phyloP scores from a whole-genome alignment of 2,797 vertebrate genomes.

The Cyclura pinguis region DNA sequence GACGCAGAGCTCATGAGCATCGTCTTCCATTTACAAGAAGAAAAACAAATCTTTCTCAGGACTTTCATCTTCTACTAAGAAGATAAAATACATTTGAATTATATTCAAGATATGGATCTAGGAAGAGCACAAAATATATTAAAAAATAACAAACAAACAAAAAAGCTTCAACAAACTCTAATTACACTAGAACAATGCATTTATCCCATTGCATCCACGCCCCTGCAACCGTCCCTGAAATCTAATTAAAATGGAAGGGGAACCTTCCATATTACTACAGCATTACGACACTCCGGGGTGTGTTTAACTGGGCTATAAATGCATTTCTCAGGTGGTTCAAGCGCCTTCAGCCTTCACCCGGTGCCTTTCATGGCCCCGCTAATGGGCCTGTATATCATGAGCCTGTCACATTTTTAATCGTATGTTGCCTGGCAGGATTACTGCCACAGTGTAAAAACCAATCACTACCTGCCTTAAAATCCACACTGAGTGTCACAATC shows the following conservation, averaged over 20 bases:
- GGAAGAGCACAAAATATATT: not conserved
- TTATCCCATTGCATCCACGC: not conserved
- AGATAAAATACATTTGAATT: slow-evolving; percentile 1
- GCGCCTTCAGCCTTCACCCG: not conserved
- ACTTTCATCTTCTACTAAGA: rapidly evolving
- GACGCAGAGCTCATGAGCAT: not conserved
- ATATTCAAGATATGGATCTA: not conserved
- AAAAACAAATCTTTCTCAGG: not conserved
- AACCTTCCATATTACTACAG: not conserved
- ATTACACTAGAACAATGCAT: not conserved
- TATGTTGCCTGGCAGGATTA: slow-evolving; percentile 56
- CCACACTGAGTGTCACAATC: not conserved
- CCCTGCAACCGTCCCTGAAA: not conserved
- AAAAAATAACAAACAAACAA: not conserved
- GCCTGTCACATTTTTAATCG: slow-evolving; percentile 54
- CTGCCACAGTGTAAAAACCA: not conserved
- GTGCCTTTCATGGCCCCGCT: not conserved
- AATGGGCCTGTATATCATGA: slow-evolving; percentile 33
- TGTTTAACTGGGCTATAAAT: not conserved
- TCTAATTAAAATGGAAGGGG: not conserved
- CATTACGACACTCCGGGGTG: rapidly evolving
- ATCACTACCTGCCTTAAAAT: not conserved
- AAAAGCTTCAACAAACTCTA: not conserved
- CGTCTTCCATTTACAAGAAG: not conserved
- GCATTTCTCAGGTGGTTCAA: not conserved